Conservation (phyloP, 2,888 invertebrate genomes). For the Incurvaria masculella region DNA sequence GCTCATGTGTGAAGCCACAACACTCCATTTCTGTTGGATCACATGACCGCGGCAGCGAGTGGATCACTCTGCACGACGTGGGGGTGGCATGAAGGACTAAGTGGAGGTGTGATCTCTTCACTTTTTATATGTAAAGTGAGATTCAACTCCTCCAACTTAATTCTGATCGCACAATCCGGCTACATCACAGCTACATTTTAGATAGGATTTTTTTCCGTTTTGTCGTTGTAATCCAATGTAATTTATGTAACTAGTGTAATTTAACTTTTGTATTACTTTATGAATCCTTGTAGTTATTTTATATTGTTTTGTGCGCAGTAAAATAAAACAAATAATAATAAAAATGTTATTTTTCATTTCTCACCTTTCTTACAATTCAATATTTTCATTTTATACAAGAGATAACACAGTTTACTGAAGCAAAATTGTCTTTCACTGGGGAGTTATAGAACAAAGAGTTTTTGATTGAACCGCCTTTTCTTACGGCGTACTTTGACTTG, state of each 20-base stretch:
- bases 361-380: too few relatives aligned
- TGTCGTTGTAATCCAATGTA: too few relatives aligned
- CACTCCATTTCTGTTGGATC: conserved; percentile 9
- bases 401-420: too few relatives aligned
- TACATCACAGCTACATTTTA: not conserved
- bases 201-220: not conserved
- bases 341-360: too few relatives aligned
- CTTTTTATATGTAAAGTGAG: conserved; percentile 55
- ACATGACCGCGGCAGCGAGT: not conserved
- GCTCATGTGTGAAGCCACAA: conserved; percentile 47
- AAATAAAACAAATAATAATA: too few relatives aligned
- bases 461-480: not conserved
- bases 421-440: too few relatives aligned
- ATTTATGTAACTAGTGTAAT: too few relatives aligned
- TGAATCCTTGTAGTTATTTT: too few relatives aligned
- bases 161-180: conserved; percentile 33
- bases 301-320: too few relatives aligned
- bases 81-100: conserved; percentile 41
- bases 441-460: not conserved
- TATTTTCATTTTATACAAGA: too few relatives aligned
- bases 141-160: conserved; percentile 61
- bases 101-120: conserved; percentile 61
- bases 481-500: not conserved
- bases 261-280: too few relatives aligned
- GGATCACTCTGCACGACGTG: conserved; percentile 1